Evolutionary conservation across 2,113 vertebrate genomes (phyloP).

Genomic region (Pterocles gutturalis): DNA sequence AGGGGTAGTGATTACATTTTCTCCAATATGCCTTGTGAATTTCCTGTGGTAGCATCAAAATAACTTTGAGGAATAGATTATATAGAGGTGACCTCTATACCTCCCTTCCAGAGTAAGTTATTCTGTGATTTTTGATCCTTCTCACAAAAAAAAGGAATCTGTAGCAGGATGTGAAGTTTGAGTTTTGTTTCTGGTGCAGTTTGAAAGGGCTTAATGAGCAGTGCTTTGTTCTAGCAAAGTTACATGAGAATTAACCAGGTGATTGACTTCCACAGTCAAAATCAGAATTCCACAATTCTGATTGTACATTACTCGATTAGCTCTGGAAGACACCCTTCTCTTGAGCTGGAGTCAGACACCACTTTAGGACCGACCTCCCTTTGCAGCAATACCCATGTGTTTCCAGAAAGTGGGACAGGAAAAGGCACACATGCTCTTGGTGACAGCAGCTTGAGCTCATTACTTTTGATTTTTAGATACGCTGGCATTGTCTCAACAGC

Average conservation of each 20-base stretch:
- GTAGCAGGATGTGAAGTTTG: neutral
- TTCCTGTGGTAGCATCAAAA: neutral
- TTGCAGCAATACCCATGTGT: neutral
- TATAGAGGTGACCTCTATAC: neutral
- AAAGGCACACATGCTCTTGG: neutral
- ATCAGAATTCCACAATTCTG: neutral
- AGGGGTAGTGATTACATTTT: neutral
- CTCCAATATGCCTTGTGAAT: neutral
- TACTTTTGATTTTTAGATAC: constrained; percentile 26
- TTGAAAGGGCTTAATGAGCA: neutral
- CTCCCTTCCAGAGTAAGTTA: neutral
- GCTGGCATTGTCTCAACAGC: constrained; percentile 34
- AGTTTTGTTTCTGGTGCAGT: neutral
- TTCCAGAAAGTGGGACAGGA: constrained; percentile 5
- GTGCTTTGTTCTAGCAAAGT: neutral
- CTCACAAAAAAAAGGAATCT: neutral
- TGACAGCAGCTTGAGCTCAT: constrained; percentile 47
- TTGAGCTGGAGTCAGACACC: neutral
- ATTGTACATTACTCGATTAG: neutral
- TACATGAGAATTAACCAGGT: neutral
- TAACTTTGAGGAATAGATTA: neutral
- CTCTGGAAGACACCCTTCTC: neutral
- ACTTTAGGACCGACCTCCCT: neutral
- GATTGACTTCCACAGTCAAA: neutral
- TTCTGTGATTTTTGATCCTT: neutral